Evolutionary conservation across 2,113 vertebrate genomes (phyloP), one percentile per base, ranked within the genome.

Genomic region (Apaloderma vittatum): DNA sequence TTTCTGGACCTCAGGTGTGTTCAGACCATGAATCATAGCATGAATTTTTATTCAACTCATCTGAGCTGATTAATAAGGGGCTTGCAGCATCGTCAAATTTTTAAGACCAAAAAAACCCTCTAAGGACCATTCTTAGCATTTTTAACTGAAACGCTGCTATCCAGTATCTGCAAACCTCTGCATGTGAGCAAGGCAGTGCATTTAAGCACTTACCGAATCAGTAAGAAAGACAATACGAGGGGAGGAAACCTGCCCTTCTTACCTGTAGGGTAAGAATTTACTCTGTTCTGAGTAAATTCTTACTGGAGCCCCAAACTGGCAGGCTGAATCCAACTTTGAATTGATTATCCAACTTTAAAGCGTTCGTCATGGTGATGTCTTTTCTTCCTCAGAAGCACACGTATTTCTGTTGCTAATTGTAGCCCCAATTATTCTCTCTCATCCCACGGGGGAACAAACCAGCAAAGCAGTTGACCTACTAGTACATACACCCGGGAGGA

Each of bases 341-440:
- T 32, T 2, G 8, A 70, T 70, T 86, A 70, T 76, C 68, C 45
- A 72, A 48, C 82, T 92, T 80, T 63, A 48, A 74, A 93, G 21
- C 7, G 30, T 54, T 94, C 37, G 11, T 88, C 90, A 83, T 0
- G 19, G 65, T 68, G 81, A 93, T 92, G 65, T 45, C 72, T 90
- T 86, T 88, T 51, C 86, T 81, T 58, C 32, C 79, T 75, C 79
- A 76, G 92, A 68, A 96, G 71, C 81, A 82, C 90, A 91, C 19
- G 7, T 93, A 88, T 84, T 90, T 86, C 90, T 81, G 81, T 76
- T 77, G 72, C 90, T 97, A 95, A 96, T 94, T 96, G 90, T 92
- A 90, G 92, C 65, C 95, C 92, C 86, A 96, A 90, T 97, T 96
- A 97, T 94, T 67, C 63, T 93, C 51, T 79, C 78, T 83, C 48